phyloP scores from a whole-genome alignment of 2,113 vertebrate species.

The Chitala chitala region DNA sequence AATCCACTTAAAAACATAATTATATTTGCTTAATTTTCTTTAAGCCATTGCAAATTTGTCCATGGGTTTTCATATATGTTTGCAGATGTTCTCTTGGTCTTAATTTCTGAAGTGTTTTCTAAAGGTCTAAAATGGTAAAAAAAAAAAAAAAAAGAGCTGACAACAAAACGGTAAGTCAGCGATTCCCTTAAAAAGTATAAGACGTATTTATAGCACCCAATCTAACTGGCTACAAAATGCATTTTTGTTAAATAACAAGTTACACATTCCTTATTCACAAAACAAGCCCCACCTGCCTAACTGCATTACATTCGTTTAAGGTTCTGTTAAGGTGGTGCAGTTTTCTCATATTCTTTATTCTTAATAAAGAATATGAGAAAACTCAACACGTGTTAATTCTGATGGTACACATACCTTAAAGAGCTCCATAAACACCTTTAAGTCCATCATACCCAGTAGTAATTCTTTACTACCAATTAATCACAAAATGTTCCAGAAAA shows the following conservation, averaged over 20 bases:
- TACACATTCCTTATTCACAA: too few relatives aligned
- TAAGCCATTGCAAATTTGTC: constrained; percentile 22
- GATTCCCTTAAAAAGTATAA: not conserved
- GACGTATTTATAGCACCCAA: not conserved
- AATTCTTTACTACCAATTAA: not conserved
- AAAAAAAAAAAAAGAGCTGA: not conserved
- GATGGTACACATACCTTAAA: too few relatives aligned
- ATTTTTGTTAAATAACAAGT: not conserved
- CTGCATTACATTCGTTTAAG: too few relatives aligned
- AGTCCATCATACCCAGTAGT: not conserved
- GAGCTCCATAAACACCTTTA: too few relatives aligned
- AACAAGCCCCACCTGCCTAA: too few relatives aligned
- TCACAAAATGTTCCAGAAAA: not conserved
- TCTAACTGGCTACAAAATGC: not conserved
- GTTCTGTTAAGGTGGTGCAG: too few relatives aligned
- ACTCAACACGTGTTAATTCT: too few relatives aligned
- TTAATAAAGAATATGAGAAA: too few relatives aligned
- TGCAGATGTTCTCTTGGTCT: not conserved
- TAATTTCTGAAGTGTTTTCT: not conserved
- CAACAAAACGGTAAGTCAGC: not conserved
- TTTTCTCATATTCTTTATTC: too few relatives aligned
- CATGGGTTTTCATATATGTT: not conserved
- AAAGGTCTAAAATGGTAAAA: not conserved
- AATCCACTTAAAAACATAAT: constrained; percentile 22
- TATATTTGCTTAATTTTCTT: constrained; percentile 15